phyloP scores from a whole-genome alignment of 2,888 invertebrate genomes.

The Hypena proboscidalis region DNA sequence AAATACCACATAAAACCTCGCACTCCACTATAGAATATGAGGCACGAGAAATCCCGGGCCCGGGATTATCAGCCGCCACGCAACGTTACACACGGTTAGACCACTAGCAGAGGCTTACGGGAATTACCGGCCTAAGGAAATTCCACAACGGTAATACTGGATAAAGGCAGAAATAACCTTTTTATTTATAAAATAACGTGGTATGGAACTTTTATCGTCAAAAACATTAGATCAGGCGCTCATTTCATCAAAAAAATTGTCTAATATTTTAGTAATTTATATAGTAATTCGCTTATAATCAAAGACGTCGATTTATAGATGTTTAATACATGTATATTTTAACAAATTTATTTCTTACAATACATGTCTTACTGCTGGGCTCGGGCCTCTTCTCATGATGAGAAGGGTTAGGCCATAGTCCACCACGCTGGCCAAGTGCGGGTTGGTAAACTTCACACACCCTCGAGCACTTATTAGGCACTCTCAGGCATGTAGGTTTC shows the following conservation, averaged over 20 bases:
- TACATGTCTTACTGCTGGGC: too few species aligned
- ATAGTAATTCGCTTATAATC: too few species aligned
- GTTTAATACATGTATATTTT: too few species aligned
- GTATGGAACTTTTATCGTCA: neutral
- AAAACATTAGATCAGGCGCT: neutral
- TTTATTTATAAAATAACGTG: conserved; percentile 4
- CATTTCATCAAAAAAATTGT: neutral
- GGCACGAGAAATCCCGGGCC: conserved; percentile 23
- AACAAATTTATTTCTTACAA: too few species aligned
- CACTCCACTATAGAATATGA: conserved; percentile 32
- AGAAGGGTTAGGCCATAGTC: too few species aligned
- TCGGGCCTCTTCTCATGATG: too few species aligned
- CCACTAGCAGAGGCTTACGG: conserved; percentile 30
- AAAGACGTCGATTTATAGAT: too few species aligned
- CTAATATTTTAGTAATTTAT: too few species aligned
- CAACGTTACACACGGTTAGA: conserved; percentile 37
- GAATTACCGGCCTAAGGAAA: conserved; percentile 37
- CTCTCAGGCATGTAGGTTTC: too few species aligned
- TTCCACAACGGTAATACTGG: conserved; percentile 21
- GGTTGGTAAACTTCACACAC: too few species aligned
- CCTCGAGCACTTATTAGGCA: too few species aligned
- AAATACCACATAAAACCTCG: conserved; percentile 23
- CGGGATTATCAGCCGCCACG: conserved; percentile 34
- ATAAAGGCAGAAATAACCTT: conserved; percentile 20
- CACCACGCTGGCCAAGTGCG: too few species aligned